These are phyloP conservation scores for Girardinichthys multiradiatus DNA, from an alignment of 2,113 vertebrate species.

Conservation along the genomic window DNA sequence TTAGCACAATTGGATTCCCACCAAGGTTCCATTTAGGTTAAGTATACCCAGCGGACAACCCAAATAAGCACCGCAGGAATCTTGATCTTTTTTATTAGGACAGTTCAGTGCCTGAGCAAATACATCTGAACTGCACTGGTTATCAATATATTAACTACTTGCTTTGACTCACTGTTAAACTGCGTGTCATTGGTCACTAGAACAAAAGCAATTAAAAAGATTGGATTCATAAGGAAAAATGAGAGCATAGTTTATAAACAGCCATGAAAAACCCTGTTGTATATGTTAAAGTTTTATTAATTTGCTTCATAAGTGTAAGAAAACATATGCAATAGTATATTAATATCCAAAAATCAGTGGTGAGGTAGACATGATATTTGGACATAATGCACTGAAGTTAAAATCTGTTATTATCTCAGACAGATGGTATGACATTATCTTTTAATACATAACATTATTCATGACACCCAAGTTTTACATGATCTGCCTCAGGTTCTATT, in stretches of 20 bases:
- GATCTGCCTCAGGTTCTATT: slow-evolving; percentile 28
- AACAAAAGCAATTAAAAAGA: background rate
- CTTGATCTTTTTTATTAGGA: slow-evolving; percentile 60
- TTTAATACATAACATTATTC: slow-evolving; percentile 37
- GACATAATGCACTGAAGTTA: background rate
- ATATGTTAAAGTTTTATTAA: background rate
- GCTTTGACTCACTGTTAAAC: background rate
- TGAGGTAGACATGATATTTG: background rate
- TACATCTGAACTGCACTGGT: slow-evolving; percentile 8
- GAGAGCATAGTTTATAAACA: background rate
- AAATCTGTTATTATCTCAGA: slow-evolving; percentile 24
- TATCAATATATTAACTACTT: background rate
- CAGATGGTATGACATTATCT: slow-evolving; percentile 27
- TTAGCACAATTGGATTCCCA: slow-evolving; percentile 71
- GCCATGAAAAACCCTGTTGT: background rate
- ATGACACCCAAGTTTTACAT: slow-evolving; percentile 28
- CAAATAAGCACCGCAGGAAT: slow-evolving; percentile 45
- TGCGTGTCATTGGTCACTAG: too few species aligned
- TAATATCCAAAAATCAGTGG: background rate
- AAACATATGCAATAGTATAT: background rate
- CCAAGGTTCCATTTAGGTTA: slow-evolving; percentile 75
- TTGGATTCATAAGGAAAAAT: background rate
- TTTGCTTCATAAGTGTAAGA: background rate
- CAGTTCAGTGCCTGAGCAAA: slow-evolving; percentile 64
- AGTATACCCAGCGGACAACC: slow-evolving; percentile 66